Evolutionary conservation across 2,888 invertebrate species (phyloP).

Genomic region (Erebia epiphron): DNA sequence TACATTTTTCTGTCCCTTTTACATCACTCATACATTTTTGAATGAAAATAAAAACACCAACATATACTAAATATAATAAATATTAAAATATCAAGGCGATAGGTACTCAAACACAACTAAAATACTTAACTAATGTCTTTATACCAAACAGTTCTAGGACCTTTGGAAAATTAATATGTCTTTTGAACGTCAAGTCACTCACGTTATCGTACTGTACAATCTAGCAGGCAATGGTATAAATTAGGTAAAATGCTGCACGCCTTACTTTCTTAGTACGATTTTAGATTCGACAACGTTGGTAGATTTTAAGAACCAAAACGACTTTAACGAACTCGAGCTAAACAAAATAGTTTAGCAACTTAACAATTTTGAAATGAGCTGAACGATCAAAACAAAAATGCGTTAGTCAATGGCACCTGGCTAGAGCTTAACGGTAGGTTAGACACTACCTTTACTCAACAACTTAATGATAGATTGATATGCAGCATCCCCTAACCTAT

Average conservation of each 20-base stretch:
- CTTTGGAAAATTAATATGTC: conserved; percentile 29
- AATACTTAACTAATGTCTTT: conserved; percentile 36
- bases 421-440: too few species aligned
- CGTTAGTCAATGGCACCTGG: too few species aligned
- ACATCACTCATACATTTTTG: conserved; percentile 14
- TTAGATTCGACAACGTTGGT: not conserved
- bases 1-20: conserved; percentile 17
- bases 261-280: not conserved
- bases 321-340: not conserved
- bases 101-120: conserved; percentile 22
- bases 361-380: too few species aligned
- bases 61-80: conserved; percentile 26
- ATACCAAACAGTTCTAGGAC: conserved; percentile 26
- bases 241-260: not conserved
- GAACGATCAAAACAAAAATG: too few species aligned
- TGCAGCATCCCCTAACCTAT: not conserved
- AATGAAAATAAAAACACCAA: conserved; percentile 20
- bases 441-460: not conserved
- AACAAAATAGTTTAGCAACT: not conserved
- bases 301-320: not conserved
- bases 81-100: conserved; percentile 34
- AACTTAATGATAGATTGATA: not conserved
- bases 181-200: conserved; percentile 25
- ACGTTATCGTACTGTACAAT: not conserved
- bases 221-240: not conserved